These are phyloP conservation scores for Siniperca undulata DNA, from an alignment of 2,797 vertebrate species.

Conservation along the genomic window DNA sequence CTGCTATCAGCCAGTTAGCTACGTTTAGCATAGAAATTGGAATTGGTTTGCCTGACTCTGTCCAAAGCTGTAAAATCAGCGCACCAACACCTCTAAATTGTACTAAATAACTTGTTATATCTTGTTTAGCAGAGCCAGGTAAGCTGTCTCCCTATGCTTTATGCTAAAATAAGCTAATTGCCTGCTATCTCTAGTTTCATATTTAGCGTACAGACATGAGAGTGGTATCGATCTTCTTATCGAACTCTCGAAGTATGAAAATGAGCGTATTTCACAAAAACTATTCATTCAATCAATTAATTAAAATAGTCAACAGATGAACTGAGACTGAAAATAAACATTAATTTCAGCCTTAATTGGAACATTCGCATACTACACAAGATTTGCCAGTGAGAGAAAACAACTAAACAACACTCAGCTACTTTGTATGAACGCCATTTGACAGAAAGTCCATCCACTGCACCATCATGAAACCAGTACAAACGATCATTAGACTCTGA, in stretches of 20 bases:
- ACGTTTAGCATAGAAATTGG: background rate
- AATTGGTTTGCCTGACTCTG: background rate
- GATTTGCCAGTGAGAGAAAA: background rate
- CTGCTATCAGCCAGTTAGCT: background rate
- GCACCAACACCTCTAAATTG: no score
- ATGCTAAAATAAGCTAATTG: background rate
- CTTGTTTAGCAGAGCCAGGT: background rate
- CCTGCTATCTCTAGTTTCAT: background rate
- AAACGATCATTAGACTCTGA: slow-evolving; percentile 84
- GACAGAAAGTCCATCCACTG: background rate
- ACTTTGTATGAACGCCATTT: background rate
- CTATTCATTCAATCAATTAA: background rate
- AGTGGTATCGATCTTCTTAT: background rate
- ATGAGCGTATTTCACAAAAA: background rate
- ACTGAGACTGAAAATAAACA: background rate
- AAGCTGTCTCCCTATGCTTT: background rate
- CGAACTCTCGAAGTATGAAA: background rate
- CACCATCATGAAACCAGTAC: background rate
- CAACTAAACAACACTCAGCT: background rate
- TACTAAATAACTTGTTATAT: background rate
- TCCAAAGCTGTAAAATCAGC: background rate
- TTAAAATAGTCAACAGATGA: background rate
- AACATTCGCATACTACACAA: background rate
- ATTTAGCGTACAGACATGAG: background rate
- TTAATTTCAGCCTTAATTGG: background rate